Percentiles rank a stretch among this genome's conserved stretches.
Conservation (phyloP, 2,797 vertebrate genomes). For the Notolabrus celidotus region DNA sequence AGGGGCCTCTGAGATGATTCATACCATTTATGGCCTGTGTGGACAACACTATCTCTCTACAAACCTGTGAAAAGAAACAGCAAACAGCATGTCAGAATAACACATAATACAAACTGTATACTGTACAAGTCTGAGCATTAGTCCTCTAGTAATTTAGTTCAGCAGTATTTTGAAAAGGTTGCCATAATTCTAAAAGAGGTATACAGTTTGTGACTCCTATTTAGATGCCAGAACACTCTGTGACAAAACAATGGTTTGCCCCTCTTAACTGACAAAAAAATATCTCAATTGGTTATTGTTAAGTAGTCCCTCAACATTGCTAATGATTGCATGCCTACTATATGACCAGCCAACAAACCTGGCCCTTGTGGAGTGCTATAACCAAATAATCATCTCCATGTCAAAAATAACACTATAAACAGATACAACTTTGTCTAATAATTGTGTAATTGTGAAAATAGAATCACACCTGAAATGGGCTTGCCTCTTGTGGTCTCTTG, state of each 20-base stretch:
- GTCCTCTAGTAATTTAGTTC: not conserved
- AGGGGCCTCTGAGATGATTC: conserved; percentile 27
- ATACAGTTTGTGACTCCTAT: too few species aligned
- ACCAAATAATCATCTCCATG: too few species aligned
- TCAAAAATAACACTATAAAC: not conserved
- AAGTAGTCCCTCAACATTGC: too few species aligned
- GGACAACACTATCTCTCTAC: conserved; percentile 35
- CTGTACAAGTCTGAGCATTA: not conserved
- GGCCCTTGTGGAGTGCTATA: too few species aligned
- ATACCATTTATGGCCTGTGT: conserved; percentile 24
- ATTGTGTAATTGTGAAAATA: conserved; percentile 13
- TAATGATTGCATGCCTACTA: too few species aligned
- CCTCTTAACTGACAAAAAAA: too few species aligned
- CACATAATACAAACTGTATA: not conserved
- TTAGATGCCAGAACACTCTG: too few species aligned
- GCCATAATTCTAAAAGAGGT: too few species aligned
- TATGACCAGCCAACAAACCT: too few species aligned
- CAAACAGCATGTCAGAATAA: conserved; percentile 13
- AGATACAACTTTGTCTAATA: too few species aligned
- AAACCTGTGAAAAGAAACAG: conserved; percentile 64
- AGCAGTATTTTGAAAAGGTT: not conserved
- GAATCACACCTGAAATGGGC: conserved; percentile 45
- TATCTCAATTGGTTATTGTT: too few species aligned
- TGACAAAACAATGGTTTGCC: too few species aligned
- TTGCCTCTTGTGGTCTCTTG: conserved; percentile 17